Evolutionary conservation across 2,113 vertebrate species (phyloP).

Genomic region (Onychostoma macrolepis): DNA sequence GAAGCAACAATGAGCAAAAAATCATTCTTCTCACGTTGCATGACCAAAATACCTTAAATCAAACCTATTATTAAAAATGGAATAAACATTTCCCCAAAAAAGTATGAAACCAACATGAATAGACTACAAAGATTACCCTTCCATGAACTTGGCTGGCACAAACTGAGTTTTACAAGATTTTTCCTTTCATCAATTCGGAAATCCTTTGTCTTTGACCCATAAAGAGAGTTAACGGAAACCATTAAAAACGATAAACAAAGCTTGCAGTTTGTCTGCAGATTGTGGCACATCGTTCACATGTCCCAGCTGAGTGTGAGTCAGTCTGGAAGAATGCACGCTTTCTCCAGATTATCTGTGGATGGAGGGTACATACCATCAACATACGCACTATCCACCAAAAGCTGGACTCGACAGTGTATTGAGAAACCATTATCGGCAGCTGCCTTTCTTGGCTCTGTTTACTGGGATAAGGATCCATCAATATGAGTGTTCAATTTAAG

Average conservation of each 20-base stretch:
- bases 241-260: slow-evolving; percentile 42
- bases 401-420: slow-evolving; percentile 29
- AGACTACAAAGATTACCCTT: slow-evolving; percentile 1
- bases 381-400: slow-evolving; percentile 23
- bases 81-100: not conserved
- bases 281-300: slow-evolving; percentile 16
- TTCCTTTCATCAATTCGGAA: slow-evolving; percentile 18
- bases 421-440: slow-evolving; percentile 53
- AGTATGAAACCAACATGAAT: not conserved
- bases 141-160: not conserved
- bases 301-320: slow-evolving; percentile 33
- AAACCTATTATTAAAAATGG: not conserved
- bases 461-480: slow-evolving; percentile 24
- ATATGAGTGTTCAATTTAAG: slow-evolving; percentile 25
- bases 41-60: not conserved
- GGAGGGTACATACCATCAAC: slow-evolving; percentile 38
- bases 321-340: slow-evolving; percentile 36
- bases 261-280: not conserved
- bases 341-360: slow-evolving; percentile 49
- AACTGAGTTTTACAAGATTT: not conserved
- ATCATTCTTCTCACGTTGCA: not conserved
- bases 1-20: not conserved
- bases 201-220: not conserved
- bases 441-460: slow-evolving; percentile 47
- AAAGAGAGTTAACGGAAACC: not conserved